Percentiles rank a stretch among this genome's conserved stretches.
These are phyloP conservation scores for Tinamus major DNA, from an alignment of 2,797 vertebrate genomes.

Conservation along the genomic window DNA sequence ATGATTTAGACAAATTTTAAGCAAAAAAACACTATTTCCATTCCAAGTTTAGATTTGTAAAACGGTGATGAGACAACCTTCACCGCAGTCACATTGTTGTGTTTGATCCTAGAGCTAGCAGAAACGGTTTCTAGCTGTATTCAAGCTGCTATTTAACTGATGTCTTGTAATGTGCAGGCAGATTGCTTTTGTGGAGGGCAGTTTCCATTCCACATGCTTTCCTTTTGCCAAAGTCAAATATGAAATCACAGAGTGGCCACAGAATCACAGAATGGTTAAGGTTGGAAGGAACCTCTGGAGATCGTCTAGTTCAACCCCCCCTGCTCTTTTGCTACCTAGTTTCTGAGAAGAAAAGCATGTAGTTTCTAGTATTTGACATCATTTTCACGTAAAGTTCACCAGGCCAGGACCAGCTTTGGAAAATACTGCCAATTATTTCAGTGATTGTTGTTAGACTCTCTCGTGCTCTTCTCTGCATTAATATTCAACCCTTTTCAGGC, in stretches of 20 bases:
- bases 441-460: neutral
- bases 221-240: neutral
- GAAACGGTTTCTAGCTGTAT: neutral
- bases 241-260: neutral
- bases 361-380: neutral
- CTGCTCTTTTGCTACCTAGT: neutral
- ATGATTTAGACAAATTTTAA: neutral
- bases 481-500: neutral
- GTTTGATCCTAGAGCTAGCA: neutral
- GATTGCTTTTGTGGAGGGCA: neutral
- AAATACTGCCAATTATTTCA: neutral
- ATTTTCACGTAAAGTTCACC: neutral
- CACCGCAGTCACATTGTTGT: neutral
- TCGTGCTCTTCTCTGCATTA: neutral
- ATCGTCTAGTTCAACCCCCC: too few relatives aligned
- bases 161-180: neutral
- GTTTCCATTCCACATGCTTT: neutral
- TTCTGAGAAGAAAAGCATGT: neutral
- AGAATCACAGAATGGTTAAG: too few relatives aligned
- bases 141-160: neutral
- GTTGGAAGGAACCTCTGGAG: too few relatives aligned
- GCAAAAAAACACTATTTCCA: neutral
- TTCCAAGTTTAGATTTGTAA: neutral
- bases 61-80: neutral
- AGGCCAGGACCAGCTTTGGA: neutral